phyloP scores from a whole-genome alignment of 2,888 invertebrate species.

The Helicoverpa assulta region DNA sequence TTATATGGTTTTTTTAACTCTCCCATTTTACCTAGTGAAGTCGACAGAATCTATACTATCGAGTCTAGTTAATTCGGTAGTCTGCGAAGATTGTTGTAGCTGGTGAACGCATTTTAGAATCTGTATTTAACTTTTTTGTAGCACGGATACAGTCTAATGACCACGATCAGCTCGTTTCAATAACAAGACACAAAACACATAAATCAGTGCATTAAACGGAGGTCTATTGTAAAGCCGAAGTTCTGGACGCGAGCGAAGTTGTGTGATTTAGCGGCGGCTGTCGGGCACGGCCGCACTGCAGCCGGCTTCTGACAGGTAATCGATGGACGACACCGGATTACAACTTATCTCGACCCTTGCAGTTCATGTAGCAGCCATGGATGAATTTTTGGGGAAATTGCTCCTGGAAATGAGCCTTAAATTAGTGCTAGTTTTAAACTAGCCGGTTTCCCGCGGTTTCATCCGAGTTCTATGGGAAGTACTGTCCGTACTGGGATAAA shows the following conservation, averaged over 20 bases:
- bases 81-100: background rate
- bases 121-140: background rate
- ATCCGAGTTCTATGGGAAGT: too few relatives aligned
- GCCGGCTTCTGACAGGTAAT: slow-evolving; percentile 47
- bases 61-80: too few relatives aligned
- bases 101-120: background rate
- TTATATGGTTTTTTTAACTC: too few relatives aligned
- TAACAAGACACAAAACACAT: slow-evolving; percentile 13
- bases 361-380: background rate
- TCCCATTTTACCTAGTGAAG: too few relatives aligned
- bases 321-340: slow-evolving; percentile 39
- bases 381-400: slow-evolving; percentile 9
- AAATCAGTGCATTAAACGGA: slow-evolving; percentile 37
- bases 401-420: background rate
- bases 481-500: too few relatives aligned
- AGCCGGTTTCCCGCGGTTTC: too few relatives aligned
- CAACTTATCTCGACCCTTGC: slow-evolving; percentile 22
- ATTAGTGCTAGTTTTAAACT: background rate
- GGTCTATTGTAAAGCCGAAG: slow-evolving; percentile 38
- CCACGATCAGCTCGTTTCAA: background rate
- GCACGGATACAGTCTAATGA: background rate
- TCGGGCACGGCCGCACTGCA: slow-evolving; percentile 36
- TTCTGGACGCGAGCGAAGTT: slow-evolving; percentile 36
- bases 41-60: too few relatives aligned
- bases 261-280: slow-evolving; percentile 47